These are phyloP conservation scores for Cataglyphis rosenhaueri DNA, from an alignment of 2,888 invertebrate genomes.

Conservation along the genomic window DNA sequence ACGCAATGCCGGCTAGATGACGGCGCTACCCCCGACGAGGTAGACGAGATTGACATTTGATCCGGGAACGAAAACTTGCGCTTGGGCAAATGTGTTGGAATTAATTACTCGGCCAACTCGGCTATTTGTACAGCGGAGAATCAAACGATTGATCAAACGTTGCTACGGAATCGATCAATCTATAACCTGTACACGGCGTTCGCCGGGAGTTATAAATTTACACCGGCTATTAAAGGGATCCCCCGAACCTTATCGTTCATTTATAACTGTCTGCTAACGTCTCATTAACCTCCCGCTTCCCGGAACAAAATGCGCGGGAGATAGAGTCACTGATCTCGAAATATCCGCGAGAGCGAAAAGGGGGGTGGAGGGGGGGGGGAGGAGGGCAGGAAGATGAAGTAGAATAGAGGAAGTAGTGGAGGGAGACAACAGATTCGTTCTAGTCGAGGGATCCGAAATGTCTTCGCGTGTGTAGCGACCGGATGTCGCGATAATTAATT, in stretches of 20 bases:
- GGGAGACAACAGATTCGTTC: constrained; percentile 47
- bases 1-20: constrained; percentile 19
- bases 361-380: neutral
- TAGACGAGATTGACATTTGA: constrained; percentile 42
- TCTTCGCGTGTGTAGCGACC: constrained; percentile 22
- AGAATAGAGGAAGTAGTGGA: constrained; percentile 27
- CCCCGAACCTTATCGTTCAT: constrained; percentile 71
- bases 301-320: constrained; percentile 60
- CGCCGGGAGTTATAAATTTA: constrained; percentile 65
- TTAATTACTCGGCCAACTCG: constrained; percentile 62
- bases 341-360: constrained; percentile 55
- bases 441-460: constrained; percentile 43
- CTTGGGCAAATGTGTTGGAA: constrained; percentile 62
- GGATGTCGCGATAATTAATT: constrained; percentile 46
- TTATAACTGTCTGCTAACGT: constrained; percentile 74
- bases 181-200: constrained; percentile 56
- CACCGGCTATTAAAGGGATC: constrained; percentile 70
- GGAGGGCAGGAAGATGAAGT: constrained; percentile 1
- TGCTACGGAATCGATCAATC: constrained; percentile 71
- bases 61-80: constrained; percentile 36
- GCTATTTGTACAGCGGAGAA: constrained; percentile 55
- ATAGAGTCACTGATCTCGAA: constrained; percentile 65
- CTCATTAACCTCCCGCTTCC: constrained; percentile 71
- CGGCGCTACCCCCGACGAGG: constrained; percentile 7
- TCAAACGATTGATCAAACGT: constrained; percentile 69